These are phyloP conservation scores for Pristionchus maxplancki DNA, from an alignment of 2,888 invertebrate species.

Conservation along the genomic window DNA sequence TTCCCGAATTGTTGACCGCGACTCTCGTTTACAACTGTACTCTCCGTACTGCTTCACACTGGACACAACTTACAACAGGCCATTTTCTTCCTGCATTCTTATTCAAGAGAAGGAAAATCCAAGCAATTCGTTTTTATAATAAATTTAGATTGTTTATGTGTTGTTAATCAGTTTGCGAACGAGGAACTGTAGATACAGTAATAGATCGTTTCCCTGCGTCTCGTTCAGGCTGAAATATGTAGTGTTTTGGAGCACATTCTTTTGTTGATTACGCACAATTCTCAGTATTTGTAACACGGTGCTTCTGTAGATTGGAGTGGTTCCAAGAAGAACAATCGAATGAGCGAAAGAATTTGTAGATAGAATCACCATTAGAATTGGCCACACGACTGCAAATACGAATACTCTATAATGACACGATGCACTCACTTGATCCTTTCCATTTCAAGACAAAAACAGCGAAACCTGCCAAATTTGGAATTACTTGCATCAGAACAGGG, in stretches of 20 bases:
- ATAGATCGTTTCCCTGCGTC: not conserved
- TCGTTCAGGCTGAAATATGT: not conserved
- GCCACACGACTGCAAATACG: not conserved
- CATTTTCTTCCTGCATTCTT: too few species aligned
- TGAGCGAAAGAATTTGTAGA: conserved; percentile 18
- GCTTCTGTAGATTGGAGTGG: not conserved
- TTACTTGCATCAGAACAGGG: not conserved
- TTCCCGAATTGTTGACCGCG: too few species aligned
- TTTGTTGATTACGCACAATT: not conserved
- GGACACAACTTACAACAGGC: too few species aligned
- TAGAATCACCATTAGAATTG: not conserved
- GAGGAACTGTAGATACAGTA: not conserved
- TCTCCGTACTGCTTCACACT: too few species aligned
- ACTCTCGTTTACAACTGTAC: too few species aligned
- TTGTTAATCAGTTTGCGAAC: not conserved
- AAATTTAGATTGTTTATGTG: too few species aligned
- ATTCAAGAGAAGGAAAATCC: too few species aligned
- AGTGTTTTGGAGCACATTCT: not conserved
- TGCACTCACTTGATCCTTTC: not conserved
- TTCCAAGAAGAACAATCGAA: not conserved
- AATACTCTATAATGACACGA: too few species aligned
- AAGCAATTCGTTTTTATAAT: too few species aligned
- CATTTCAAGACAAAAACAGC: not conserved
- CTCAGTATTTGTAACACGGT: not conserved
- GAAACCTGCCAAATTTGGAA: conserved; percentile 1